Evolutionary conservation across 2,113 vertebrate genomes (phyloP), one percentile per base, ranked within the genome.

Genomic region (Seriola quinqueradiata): DNA sequence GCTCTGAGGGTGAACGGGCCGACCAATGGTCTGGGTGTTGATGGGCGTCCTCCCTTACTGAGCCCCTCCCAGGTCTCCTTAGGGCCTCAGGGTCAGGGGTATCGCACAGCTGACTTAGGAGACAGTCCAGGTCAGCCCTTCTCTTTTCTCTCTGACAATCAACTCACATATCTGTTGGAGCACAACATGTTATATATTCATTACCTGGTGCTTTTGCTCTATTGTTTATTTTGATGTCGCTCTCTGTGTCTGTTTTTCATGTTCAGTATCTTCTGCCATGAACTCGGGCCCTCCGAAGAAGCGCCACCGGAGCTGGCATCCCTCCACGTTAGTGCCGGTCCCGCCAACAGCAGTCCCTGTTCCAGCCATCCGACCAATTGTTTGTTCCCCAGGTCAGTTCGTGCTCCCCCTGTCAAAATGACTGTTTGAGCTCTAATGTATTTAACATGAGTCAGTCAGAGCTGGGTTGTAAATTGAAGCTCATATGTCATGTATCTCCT

Each of bases 261-360:
- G 32, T 50, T 73, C 74, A 95, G 95, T 87, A 9, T 90, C 92
- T 89, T 96, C 96, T 63, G 93, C 96, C 38, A 96, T 99, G 95
- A 95, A 91, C 93, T 97, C 97, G 8, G 98, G 97, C 5, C 98
- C 98, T 59, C 98, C 98, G 28, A 99, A 99, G 94, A 99, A 99
- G 89, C 96, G 98, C 2, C 98, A 99, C 88, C 95, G 98, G 36
- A 96, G 98, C 83, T 99, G 98, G 98, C 97, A 96, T 85, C 97
- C 97, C 58, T 95, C 92, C n/a, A 91, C 97, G 0, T 90, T 96
- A 63, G 91, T 96, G 34, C 94, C 96, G 0, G 92, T 96, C 57
- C 94, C 97, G 44, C 93, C 93, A 5, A 93, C 96, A 16, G 94
- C 96, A 1, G 94, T 96, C 55, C 95, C 98, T 55, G 95, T 97